Base-by-base conservation (phyloP, 1,140 invertebrate species). In the Vanessa tameamea region DNA sequence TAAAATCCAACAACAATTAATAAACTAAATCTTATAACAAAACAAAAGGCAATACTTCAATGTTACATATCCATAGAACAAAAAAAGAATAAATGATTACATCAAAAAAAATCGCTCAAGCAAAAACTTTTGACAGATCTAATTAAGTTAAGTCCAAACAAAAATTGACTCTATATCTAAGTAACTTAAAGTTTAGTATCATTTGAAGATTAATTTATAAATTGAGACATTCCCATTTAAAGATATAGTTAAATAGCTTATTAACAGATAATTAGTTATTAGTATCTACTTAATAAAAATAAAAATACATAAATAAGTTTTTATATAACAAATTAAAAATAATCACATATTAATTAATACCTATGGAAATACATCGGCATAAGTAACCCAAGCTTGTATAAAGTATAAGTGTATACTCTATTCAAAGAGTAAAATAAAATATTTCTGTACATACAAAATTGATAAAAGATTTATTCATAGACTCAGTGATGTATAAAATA, bases 381-480 rank as follows among this genome's bases (percentile, higher is more conserved):
- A 8, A 43, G 48, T 3, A 51, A n/a, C 0, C 13, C 9, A 14
- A 0, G 48, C 48, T 15, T 51, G 8, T n/a, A 14, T 12, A n/a
- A 51, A 43, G 0, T 43, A 43, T 0, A 43, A 9, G 37, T 43
- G 1, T 43, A 11, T 37, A 37, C 31, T 5, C 3, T 43, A 43
- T 43, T 43, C 37, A 1, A 61, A 37, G 53, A 57, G 9, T n/a
- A 23, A 26, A 57, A 57, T 57, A 57, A 20, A 57, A 43, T 51
- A 14, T 43, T 53, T 48, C 26, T 47, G 16, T 64, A 68, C 6
- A 51, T 68, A 51, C 67, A n/a, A 64, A 47, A 69, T 64, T 1
- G 26, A 31, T 31, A 31, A 31, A 12, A 64, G 59, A 74, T 74
- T 69, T 74, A 69, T 74, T 74, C 61, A 69, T 64, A 74, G 51